Percentiles rank a stretch among this genome's conserved stretches.
Evolutionary conservation across 2,888 invertebrate genomes (phyloP).

Genomic region (Erebia ligea): DNA sequence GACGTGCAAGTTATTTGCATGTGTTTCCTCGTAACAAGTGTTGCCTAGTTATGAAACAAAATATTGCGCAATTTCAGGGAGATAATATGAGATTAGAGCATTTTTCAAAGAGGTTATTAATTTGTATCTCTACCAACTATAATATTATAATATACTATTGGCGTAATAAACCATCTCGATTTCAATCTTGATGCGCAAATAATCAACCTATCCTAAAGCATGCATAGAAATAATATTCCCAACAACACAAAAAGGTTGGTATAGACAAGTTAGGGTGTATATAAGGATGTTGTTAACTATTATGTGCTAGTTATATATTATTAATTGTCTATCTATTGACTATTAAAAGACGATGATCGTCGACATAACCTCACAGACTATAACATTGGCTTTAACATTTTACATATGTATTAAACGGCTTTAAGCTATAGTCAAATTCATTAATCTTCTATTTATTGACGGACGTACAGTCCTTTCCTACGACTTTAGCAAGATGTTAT

Average conservation of each 20-base stretch:
- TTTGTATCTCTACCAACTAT: not conserved
- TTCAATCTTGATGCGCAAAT: not conserved
- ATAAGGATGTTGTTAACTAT: conserved; percentile 79
- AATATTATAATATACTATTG: not conserved
- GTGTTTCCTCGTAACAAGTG: not conserved
- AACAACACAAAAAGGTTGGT: not conserved
- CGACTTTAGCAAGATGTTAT: conserved; percentile 63
- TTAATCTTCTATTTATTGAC: conserved; percentile 72
- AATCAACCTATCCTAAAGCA: not conserved
- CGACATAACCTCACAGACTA: conserved; percentile 83
- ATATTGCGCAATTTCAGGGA: not conserved
- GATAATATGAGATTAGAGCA: not conserved
- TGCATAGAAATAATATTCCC: not conserved
- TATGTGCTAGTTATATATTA: conserved; percentile 75
- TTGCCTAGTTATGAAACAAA: not conserved
- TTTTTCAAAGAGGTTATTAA: not conserved
- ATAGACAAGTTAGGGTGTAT: conserved; percentile 60
- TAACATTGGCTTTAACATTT: conserved; percentile 83
- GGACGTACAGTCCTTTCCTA: conserved; percentile 60
- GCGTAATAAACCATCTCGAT: not conserved
- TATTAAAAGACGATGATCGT: conserved; percentile 70
- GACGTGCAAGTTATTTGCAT: not conserved
- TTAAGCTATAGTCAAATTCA: conserved; percentile 77
- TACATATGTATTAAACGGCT: conserved; percentile 74
- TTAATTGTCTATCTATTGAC: conserved; percentile 67